These are phyloP conservation scores for Vanessa tameamea DNA, from an alignment of 1,140 invertebrate genomes.

Conservation along the genomic window DNA sequence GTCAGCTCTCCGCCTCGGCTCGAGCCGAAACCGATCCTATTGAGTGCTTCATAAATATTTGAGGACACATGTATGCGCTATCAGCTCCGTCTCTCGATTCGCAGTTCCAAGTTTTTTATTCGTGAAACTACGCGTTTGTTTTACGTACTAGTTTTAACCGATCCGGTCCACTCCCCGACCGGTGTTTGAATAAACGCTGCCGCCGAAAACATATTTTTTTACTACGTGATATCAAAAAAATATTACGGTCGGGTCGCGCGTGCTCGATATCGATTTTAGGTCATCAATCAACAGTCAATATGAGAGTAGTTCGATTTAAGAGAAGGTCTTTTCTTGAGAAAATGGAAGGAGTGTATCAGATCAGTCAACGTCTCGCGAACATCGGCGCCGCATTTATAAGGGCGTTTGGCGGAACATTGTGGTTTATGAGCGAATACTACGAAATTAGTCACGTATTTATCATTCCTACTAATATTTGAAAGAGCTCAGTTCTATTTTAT, in stretches of 20 bases:
- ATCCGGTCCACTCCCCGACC: neutral
- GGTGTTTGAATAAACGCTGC: neutral
- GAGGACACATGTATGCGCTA: slow-evolving; percentile 33
- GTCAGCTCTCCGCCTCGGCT: slow-evolving; percentile 13
- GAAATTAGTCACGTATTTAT: neutral
- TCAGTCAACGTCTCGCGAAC: slow-evolving; percentile 27
- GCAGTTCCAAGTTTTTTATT: slow-evolving; percentile 19
- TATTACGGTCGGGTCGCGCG: slow-evolving; percentile 14
- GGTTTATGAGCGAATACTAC: neutral
- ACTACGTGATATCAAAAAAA: slow-evolving; percentile 11
- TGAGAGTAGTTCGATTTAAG: slow-evolving; percentile 29
- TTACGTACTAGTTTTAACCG: slow-evolving; percentile 4
- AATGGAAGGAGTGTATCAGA: slow-evolving; percentile 28
- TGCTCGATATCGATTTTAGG: slow-evolving; percentile 22
- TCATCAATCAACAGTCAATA: slow-evolving; percentile 34
- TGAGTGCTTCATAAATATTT: slow-evolving; percentile 39
- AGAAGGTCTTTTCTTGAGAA: slow-evolving; percentile 27
- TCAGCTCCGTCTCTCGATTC: slow-evolving; percentile 19
- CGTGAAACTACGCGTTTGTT: slow-evolving; percentile 20
- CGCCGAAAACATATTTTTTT: slow-evolving; percentile 11
- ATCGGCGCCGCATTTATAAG: slow-evolving; percentile 30
- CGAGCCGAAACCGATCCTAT: slow-evolving; percentile 29
- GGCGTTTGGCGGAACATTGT: slow-evolving; percentile 27
- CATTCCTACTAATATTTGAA: too few species aligned
- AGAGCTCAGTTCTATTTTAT: too few species aligned